phyloP scores from a whole-genome alignment of 1,140 invertebrate species.

The Musca domestica region DNA sequence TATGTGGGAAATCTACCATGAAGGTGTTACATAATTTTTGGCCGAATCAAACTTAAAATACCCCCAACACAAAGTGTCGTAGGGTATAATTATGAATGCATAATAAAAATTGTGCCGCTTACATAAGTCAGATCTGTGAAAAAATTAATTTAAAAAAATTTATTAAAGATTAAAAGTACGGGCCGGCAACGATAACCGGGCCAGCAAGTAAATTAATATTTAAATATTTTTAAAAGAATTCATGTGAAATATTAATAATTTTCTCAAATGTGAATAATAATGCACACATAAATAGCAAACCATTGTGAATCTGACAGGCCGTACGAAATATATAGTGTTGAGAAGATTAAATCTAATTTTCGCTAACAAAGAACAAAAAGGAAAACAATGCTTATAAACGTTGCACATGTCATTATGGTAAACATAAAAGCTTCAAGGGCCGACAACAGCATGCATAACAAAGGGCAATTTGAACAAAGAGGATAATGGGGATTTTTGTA shows the following conservation, averaged over 20 bases:
- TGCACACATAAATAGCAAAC: not conserved
- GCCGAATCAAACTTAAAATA: too few relatives aligned
- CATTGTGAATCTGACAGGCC: not conserved
- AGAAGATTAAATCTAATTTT: constrained; percentile 11
- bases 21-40: too few relatives aligned
- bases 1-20: too few relatives aligned
- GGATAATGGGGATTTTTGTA: not conserved
- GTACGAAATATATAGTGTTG: too few relatives aligned
- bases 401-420: constrained; percentile 3
- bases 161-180: too few relatives aligned
- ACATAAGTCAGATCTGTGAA: too few relatives aligned
- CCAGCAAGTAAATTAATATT: not conserved
- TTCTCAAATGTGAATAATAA: too few relatives aligned
- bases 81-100: too few relatives aligned
- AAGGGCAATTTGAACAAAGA: not conserved
- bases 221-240: not conserved
- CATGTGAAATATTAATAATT: not conserved
- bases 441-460: not conserved
- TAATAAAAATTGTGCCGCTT: too few relatives aligned
- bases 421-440: not conserved
- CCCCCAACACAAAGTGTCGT: too few relatives aligned
- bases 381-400: not conserved
- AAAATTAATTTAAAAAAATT: too few relatives aligned
- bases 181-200: too few relatives aligned
- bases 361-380: not conserved